Evolutionary conservation across 2,113 vertebrate species (phyloP), one percentile per base, ranked within the genome.

Genomic region (Campylomormyrus tamandua): DNA sequence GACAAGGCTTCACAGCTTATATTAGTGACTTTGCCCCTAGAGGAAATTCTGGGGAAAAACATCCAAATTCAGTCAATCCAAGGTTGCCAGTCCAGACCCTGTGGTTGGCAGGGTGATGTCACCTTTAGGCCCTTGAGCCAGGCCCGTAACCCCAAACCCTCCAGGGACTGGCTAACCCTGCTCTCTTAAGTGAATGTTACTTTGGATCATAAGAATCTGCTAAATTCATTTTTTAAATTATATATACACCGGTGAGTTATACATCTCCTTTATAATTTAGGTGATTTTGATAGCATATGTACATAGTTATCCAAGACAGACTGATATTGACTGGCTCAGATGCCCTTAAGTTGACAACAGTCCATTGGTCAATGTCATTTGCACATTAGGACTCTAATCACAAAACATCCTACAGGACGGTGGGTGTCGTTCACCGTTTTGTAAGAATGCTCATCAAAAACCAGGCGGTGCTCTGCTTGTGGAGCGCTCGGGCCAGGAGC

Each of bases 291-390:
- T 19, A 42, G 74, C 74, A 6, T 77, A 42, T 80, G n/a, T 80
- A 80, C 74, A 42, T 80, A 42, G 74, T 42, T 80, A 80, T 42
- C 5, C 5, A 97, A 99, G 98, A 99, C 97, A 98, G 98, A 98
- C 98, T 98, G 98, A 96, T 99, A 99, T 99, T 97, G 98, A 99
- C 99, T 99, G 98, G 97, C 97, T 98, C 98, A 98, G 99, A 99
- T 98, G 98, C 98, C 98, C 98, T 99, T 98, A 97, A 99, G 98
- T 99, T 99, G 98, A 99, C 98, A 99, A 98, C 96, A 97, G 21
- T 45, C 45, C 45, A 45, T 21, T 84, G 83, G 39, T 46, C 39
- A n/a, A 46, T 84, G 39, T 48, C 24, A 84, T 48, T 84, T 42
- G 24, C 42, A 83, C 80, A 45, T 46, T 19, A 83, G 17, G 80